phyloP scores from a whole-genome alignment of 2,888 invertebrate species.

The Archaeoteleia sp. region DNA sequence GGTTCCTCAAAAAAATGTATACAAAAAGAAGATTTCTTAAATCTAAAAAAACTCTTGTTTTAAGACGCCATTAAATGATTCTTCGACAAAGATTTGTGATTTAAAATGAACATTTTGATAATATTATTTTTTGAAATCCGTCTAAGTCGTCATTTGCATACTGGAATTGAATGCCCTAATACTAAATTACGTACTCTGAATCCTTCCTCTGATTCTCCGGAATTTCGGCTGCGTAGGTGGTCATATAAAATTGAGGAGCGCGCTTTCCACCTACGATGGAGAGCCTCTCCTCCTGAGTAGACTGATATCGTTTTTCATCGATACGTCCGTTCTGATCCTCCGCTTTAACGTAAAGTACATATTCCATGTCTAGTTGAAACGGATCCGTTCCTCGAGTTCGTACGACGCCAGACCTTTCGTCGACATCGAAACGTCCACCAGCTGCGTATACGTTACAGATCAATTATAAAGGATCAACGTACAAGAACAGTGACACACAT shows the following conservation, averaged over 20 bases:
- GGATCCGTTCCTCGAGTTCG: constrained; percentile 93
- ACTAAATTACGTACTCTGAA: constrained; percentile 97
- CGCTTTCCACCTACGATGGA: constrained; percentile 98
- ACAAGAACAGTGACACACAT: too few relatives aligned
- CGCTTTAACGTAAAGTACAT: constrained; percentile 96
- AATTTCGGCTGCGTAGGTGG: constrained; percentile 95
- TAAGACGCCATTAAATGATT: too few relatives aligned
- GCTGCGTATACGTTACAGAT: constrained; percentile 68
- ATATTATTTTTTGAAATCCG: constrained; percentile 10
- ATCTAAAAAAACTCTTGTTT: too few relatives aligned
- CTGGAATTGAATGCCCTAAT: too few relatives aligned
- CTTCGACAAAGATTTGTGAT: too few relatives aligned
- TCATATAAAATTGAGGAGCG: constrained; percentile 98
- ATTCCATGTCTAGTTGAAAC: constrained; percentile 96
- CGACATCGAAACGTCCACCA: constrained; percentile 86
- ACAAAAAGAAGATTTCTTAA: too few relatives aligned
- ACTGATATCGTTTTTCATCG: constrained; percentile 92
- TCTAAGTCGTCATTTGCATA: too few relatives aligned
- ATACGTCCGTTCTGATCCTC: constrained; percentile 96
- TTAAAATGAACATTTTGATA: neutral
- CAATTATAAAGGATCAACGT: constrained; percentile 9
- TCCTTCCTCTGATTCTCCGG: constrained; percentile 98
- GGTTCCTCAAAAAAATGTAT: too few relatives aligned
- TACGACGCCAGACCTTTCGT: constrained; percentile 93
- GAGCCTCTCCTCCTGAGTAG: constrained; percentile 92